These are phyloP conservation scores for Alcedo atthis DNA, from an alignment of 2,797 vertebrate species.

Conservation along the genomic window DNA sequence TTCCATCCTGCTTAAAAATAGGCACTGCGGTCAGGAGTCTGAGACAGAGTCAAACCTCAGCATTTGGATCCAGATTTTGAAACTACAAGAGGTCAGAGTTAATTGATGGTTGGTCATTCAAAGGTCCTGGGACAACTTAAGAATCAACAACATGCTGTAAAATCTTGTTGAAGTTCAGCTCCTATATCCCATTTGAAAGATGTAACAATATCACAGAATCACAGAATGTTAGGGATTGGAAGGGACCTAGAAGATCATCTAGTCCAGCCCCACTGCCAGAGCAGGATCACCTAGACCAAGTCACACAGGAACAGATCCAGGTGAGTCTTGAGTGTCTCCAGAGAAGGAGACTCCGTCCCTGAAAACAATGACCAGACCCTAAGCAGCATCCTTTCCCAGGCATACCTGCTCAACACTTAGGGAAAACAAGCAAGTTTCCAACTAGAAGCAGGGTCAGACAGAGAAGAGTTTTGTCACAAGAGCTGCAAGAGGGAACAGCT, in stretches of 20 bases:
- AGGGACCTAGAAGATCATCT: too few relatives aligned
- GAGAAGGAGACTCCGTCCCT: neutral
- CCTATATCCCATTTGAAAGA: neutral
- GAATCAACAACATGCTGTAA: neutral
- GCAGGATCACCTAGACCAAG: too few relatives aligned
- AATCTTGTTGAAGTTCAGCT: neutral
- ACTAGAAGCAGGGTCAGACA: neutral
- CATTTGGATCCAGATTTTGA: slow-evolving; percentile 10
- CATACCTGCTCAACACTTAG: neutral
- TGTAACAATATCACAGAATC: fast-evolving
- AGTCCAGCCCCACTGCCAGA: too few relatives aligned
- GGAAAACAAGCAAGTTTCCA: neutral
- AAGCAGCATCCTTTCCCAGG: neutral
- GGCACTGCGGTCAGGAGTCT: neutral
- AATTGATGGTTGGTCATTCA: slow-evolving; percentile 27
- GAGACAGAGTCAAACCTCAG: slow-evolving; percentile 47
- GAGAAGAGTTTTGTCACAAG: neutral
- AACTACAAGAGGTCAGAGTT: slow-evolving; percentile 45
- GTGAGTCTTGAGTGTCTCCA: too few relatives aligned
- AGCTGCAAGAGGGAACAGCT: neutral
- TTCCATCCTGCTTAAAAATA: slow-evolving; percentile 34
- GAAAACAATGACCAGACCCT: neutral
- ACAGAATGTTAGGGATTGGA: too few relatives aligned
- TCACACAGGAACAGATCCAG: too few relatives aligned
- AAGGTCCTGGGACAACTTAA: slow-evolving; percentile 56